Conservation (phyloP, 2,888 invertebrate genomes). For the Endomychus coccineus region DNA sequence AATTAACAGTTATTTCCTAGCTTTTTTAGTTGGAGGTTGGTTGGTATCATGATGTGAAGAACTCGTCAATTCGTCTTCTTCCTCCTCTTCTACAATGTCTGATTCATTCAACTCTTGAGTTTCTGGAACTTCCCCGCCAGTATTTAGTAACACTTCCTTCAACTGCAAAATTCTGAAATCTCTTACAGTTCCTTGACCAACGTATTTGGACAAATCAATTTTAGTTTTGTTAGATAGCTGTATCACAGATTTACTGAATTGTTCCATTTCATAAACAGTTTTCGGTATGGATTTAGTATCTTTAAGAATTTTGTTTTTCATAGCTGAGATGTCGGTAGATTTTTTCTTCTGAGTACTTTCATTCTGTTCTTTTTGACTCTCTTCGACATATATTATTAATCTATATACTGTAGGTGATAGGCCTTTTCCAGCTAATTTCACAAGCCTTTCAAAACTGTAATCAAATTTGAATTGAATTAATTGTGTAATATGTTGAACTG, state of each 20-base stretch:
- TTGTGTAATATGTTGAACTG: not conserved
- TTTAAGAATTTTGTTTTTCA: conserved; percentile 49
- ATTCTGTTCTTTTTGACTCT: conserved; percentile 40
- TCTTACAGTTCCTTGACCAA: conserved; percentile 56
- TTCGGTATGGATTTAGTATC: conserved; percentile 59
- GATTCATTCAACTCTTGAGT: conserved; percentile 8
- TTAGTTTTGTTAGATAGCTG: conserved; percentile 54
- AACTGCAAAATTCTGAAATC: conserved; percentile 54
- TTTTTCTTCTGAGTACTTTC: conserved; percentile 33
- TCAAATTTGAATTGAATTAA: not conserved
- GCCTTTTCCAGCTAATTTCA: conserved; percentile 54
- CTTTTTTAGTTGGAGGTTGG: no score
- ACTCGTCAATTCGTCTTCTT: conserved; percentile 8
- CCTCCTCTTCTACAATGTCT: not conserved
- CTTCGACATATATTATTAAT: conserved; percentile 53
- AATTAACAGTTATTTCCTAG: no score
- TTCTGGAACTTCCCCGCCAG: no score
- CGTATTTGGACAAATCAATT: conserved; percentile 48
- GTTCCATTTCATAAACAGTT: conserved; percentile 58
- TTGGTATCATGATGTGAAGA: no score
- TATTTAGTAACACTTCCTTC: conserved; percentile 47
- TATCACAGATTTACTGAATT: conserved; percentile 53
- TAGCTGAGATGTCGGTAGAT: conserved; percentile 28
- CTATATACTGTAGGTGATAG: conserved; percentile 51
- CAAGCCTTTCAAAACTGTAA: conserved; percentile 49